These are phyloP conservation scores for Montipora capricornis DNA, from an alignment of 64 coral and sea anemone species.

Conservation along the genomic window DNA sequence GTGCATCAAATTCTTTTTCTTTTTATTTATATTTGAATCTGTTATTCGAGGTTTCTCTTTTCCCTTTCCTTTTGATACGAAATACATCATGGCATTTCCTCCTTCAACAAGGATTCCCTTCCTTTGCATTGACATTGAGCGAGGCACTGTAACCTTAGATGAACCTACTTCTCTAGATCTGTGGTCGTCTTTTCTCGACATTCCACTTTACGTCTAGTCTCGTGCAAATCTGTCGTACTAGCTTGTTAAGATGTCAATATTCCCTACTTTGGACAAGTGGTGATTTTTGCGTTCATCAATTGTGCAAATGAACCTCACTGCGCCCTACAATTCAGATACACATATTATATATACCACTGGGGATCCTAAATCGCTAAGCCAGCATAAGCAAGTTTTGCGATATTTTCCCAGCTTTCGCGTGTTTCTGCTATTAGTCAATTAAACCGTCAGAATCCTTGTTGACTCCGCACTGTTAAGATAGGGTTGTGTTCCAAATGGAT, in stretches of 20 bases:
- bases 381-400: no score
- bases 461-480: neutral
- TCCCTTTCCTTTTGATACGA: neutral
- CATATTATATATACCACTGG: no score
- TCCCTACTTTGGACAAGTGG: neutral
- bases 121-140: neutral
- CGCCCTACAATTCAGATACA: neutral
- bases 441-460: neutral
- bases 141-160: neutral
- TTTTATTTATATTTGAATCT: neutral
- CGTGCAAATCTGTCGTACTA: neutral
- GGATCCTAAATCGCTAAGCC: no score
- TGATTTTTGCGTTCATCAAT: neutral
- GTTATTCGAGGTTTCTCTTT: neutral
- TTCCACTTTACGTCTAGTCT: neutral
- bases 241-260: neutral
- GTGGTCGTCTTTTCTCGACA: neutral
- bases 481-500: neutral
- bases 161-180: neutral
- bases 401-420: no score
- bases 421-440: neutral
- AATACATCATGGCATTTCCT: neutral
- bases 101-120: neutral
- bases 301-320: neutral
- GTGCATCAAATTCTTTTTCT: neutral